A percentile compares a stretch with the other conserved stretches of the same genome.
Conservation (phyloP, 2,797 vertebrate genomes). For the Scleropages formosus region DNA sequence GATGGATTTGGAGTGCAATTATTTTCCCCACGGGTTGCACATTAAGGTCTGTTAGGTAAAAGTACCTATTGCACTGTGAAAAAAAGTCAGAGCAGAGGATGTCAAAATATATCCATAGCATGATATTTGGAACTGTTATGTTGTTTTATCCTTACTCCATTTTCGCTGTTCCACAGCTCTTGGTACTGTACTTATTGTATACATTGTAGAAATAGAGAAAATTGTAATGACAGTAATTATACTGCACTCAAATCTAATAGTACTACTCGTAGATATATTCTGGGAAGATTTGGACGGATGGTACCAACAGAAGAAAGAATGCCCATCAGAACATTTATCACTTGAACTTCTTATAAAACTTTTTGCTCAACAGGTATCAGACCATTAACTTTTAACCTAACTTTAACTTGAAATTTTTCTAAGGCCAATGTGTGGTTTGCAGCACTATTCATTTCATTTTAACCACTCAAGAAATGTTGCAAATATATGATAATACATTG, state of each 20-base stretch:
- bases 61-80: conserved; percentile 63
- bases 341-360: not conserved
- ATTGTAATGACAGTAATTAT: conserved; percentile 13
- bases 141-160: conserved; percentile 7
- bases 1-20: conserved; percentile 70
- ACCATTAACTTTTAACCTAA: not conserved
- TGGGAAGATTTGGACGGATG: conserved; percentile 5
- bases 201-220: conserved; percentile 9
- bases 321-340: not conserved
- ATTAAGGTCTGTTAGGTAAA: conserved; percentile 70
- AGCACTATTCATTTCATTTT: too few species aligned
- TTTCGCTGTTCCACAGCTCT: not conserved
- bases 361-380: not conserved
- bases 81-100: conserved; percentile 45
- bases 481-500: too few species aligned
- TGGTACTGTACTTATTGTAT: not conserved
- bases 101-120: conserved; percentile 43
- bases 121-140: conserved; percentile 10
- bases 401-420: too few species aligned
- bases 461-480: too few species aligned
- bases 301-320: conserved; percentile 1
- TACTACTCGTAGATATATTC: conserved; percentile 10
- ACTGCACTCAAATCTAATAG: conserved; percentile 20
- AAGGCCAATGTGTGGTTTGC: too few species aligned
- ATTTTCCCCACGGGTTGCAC: conserved; percentile 58